A percentile compares a stretch with the other conserved stretches of the same genome.
Evolutionary conservation across 2,797 vertebrate genomes (phyloP).

Genomic region (Sebastes taczanowskii): DNA sequence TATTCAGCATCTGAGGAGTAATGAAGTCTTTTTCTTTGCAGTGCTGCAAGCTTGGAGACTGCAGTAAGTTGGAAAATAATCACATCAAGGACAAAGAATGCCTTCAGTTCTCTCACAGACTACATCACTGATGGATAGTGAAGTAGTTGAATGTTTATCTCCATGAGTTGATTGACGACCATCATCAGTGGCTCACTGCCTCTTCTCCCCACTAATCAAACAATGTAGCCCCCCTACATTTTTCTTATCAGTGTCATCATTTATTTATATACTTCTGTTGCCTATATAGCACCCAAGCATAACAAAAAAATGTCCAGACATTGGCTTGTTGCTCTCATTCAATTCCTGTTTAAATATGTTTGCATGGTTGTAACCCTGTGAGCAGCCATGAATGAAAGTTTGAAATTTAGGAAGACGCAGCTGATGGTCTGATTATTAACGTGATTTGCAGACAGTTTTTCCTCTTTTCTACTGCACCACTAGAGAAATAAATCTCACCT

Average conservation of each 20-base stretch:
- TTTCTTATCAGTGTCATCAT: background rate
- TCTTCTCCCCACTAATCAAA: background rate
- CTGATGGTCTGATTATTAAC: background rate
- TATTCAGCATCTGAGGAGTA: background rate
- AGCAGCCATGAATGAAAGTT: background rate
- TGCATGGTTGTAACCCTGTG: background rate
- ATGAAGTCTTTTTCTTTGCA: background rate
- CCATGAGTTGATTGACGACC: background rate
- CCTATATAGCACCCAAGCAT: background rate
- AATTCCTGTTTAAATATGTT: background rate
- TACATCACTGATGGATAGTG: background rate
- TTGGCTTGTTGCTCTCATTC: background rate
- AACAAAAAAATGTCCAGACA: background rate
- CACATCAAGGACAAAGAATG: background rate
- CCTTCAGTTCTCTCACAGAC: background rate
- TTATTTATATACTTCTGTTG: background rate
- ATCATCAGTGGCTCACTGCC: background rate
- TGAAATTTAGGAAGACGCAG: background rate
- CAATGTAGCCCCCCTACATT: too few relatives aligned
- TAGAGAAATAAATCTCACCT: too few relatives aligned
- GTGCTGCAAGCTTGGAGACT: background rate
- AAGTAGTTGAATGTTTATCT: slow-evolving; percentile 9
- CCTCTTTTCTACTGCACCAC: too few relatives aligned
- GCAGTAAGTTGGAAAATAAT: background rate
- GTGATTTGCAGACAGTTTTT: too few relatives aligned